Evolutionary conservation across 2,797 vertebrate species (phyloP), one percentile per base, ranked within the genome.

Genomic region (Acrossocheilus wenchowensis): DNA sequence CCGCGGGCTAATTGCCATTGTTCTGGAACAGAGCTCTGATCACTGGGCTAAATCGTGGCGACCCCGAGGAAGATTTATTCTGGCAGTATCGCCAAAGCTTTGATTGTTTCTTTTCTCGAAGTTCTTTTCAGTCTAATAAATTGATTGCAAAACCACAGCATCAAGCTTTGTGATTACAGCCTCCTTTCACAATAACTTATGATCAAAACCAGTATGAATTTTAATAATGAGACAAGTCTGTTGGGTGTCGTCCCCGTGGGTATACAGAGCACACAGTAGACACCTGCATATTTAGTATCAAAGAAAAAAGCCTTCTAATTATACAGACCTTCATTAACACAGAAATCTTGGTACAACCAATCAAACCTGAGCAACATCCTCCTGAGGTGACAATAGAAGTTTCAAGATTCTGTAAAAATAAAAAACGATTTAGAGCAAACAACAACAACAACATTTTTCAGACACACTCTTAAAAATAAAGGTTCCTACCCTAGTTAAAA

Each of bases 21-120:
- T 85, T 79, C 83, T 71, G 83, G 83, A 85, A 85, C 23, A 79
- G 50, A 79, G 75, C 83, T 85, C 30, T 84, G 74, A 84, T 84
- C 48, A 57, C 43, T 78, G 36, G 48, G 7, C 48, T 23, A 57
- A 78, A 69, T 78, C n/a, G 4, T 23, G 34, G 74, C 17, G 34
- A 64, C 64, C 43, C 34, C 45, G 39, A 78, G 6, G 64, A 66
- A 78, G 30, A 77, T 68, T 54, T 57, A 78, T 77, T 77, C 43
- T 30, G 75, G 14, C 21, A 15, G 62, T 52, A 52, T 84, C 6
- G 4, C 10, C 26, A 21, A 43, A 10, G 26, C 60, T 8, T 34
- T 45, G 71, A 77, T 50, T 77, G 45, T 72, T 82, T 57, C 36
- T 82, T 43, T 57, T 50, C 60, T 52, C 34, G 10, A 39, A 4